Evolutionary conservation across 2,888 invertebrate species (phyloP), one percentile per base, ranked within the genome.

Genomic region (Rotaria socialis): DNA sequence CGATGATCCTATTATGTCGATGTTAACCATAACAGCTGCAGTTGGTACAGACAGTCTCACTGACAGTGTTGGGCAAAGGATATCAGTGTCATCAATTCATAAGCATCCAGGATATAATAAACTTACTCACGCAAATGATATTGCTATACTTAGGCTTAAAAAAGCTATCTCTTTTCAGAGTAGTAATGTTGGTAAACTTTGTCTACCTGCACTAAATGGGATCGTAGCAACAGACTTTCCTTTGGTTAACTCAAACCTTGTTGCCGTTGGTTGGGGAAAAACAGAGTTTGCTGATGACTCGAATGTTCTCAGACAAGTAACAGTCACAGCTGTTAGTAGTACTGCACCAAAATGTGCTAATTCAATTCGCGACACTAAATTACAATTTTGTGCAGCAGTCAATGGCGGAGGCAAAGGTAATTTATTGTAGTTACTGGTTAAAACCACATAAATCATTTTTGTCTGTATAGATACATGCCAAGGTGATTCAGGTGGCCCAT

Each of bases 401-500:
- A 8, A 67, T 67, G 67, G 67, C 19, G 67, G 67, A 35, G 67
- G 67, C 35, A 67, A 67, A 67, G 67, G 67, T 67, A 35, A 67
- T 14, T 14, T 19, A 3, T 19, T 14, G 14, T 67, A 7, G 7
- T 5, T 35, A 35, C 16, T 16, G 19, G 6, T 1, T 1, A 19
- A 67, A 27, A 35, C 35, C 35, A 35, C 2, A 35, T 35, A 35
- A 2, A 35, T 35, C 35, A 35, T 35, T 35, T 35, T 35, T 35
- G 35, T 35, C 35, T 35, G 35, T 35, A 67, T 67, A 67, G 67
- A 67, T 67, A 67, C 67, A 4, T 80, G 80, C n/a, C 80, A 80
- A 80, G 80, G 80, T 14, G 80, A 80, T 80, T 47, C 47, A 22
- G 80, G 80, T 24, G 80, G 80, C 6, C 80, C 80, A 47, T 80